Evolutionary conservation across 2,797 vertebrate species (phyloP).

Genomic region (Stomatorhinus walkeri): DNA sequence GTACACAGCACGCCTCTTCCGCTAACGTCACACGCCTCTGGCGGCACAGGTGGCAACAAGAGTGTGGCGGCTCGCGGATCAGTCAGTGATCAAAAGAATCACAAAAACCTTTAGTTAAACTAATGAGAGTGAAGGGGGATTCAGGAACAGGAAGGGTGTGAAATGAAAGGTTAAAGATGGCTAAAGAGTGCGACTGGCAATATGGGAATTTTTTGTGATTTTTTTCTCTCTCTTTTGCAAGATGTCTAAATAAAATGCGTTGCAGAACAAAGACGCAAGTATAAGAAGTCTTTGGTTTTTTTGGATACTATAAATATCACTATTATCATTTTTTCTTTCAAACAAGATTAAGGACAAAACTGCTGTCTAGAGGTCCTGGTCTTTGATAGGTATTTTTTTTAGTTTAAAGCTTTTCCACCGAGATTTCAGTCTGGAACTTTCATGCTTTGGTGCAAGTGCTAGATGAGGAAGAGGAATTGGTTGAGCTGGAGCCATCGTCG

Average conservation of each 20-base stretch:
- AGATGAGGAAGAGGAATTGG: conserved; percentile 77
- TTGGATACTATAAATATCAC: conserved; percentile 98
- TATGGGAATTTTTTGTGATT: conserved; percentile 42
- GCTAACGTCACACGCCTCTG: conserved; percentile 50
- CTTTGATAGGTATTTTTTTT: conserved; percentile 68
- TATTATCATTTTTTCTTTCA: conserved; percentile 64
- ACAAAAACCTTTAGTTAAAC: conserved; percentile 60
- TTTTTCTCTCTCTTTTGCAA: conserved; percentile 61
- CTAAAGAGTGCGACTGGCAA: conserved; percentile 70
- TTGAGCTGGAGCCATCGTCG: conserved; percentile 83
- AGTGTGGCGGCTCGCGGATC: conserved; percentile 51
- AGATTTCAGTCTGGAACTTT: conserved; percentile 79
- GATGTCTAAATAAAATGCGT: conserved; percentile 76
- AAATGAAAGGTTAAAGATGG: conserved; percentile 41
- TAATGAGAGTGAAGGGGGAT: conserved; percentile 64
- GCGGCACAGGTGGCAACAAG: conserved; percentile 43
- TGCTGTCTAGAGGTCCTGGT: conserved; percentile 77
- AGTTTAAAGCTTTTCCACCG: conserved; percentile 99
- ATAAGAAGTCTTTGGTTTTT: conserved; percentile 98
- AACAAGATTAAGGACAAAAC: conserved; percentile 74
- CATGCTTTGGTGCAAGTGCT: conserved; percentile 98
- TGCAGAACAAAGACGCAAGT: conserved; percentile 83
- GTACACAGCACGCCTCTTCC: conserved; percentile 41
- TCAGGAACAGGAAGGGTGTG: conserved; percentile 50
- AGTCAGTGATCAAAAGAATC: conserved; percentile 63